Base-by-base conservation (phyloP, 2,797 vertebrate genomes). In the Karalla daura region DNA sequence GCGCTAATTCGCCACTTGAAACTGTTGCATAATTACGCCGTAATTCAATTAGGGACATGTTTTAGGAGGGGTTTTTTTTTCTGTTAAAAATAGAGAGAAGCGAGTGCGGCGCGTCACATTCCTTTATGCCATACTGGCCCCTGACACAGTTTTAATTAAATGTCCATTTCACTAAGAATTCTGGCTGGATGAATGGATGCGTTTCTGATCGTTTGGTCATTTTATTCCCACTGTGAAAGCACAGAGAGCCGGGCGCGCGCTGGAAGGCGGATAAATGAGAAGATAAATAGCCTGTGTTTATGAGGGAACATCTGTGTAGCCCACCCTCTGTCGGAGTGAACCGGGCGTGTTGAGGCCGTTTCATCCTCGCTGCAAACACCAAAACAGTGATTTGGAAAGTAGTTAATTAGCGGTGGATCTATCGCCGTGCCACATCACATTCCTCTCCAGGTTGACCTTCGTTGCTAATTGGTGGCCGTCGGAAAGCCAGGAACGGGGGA, bases 401-500 rank as follows among this genome's bases (percentile, higher is more conserved):
- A 28, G 14, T 28, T 65, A 58, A 39, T 13, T 12, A 55, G 1
- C 17, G 32, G 36, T 37, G 20, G 10, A 62, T 76, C n/a, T 36
- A 33, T 63, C 28, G 2, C 50, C 43, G 0, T 49, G 35, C 43
- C 17, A 64, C 75, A 76, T 71, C 61, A 20, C 45, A 59, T 64
- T 74, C 27, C 23, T 41, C 25, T 61, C 53, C 55, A 70, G 60
- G 43, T 36, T 67, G 69, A 82, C 55, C 59, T 80, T 55, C 50
- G 28, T 49, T 67, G 12, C 46, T 71, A 61, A 74, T 86, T 73
- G 49, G 67, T 49, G 15, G 41, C 72, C 32, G 70, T 74, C 69
- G 72, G 27, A 78, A 59, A 74, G 41, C 41, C 65, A 64, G 20
- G 17, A 47, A 65, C 66, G n/a, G 69, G 62, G 39, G 63, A 67